Percentiles rank a stretch among this genome's conserved stretches.
Conservation (phyloP, 2,888 invertebrate species). For the Girardia tigrina region DNA sequence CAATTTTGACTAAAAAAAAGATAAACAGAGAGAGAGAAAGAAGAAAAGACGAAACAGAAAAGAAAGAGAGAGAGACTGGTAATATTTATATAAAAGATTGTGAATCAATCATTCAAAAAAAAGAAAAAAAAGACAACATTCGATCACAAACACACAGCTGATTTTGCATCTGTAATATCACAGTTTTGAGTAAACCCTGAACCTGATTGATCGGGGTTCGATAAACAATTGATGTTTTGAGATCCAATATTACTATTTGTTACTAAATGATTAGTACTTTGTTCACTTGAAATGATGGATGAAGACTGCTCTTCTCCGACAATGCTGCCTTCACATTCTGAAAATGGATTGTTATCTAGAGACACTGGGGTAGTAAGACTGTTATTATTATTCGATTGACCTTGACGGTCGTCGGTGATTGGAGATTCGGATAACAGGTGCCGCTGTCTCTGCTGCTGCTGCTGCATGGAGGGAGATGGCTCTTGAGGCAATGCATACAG, state of each 20-base stretch:
- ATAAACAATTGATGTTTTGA: slow-evolving; percentile 12
- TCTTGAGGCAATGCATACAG: slow-evolving; percentile 20
- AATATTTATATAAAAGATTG: slow-evolving; percentile 11
- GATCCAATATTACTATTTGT: slow-evolving; percentile 4
- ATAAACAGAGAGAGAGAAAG: too few species aligned
- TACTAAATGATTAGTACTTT: slow-evolving; percentile 1
- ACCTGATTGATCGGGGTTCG: slow-evolving; percentile 2
- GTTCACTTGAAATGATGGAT: slow-evolving; percentile 7
- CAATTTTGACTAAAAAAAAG: slow-evolving; percentile 20
- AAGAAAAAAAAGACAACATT: too few species aligned
- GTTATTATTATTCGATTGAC: slow-evolving; percentile 1
- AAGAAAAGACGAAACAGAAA: too few species aligned
- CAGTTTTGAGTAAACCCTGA: slow-evolving; percentile 23
- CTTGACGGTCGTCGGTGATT: slow-evolving; percentile 9
- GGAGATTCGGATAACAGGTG: slow-evolving; percentile 20
- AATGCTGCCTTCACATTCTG: slow-evolving; percentile 20
- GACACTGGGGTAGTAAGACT: background rate
- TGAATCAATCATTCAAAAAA: slow-evolving; percentile 2
- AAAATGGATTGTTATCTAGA: slow-evolving; percentile 17
- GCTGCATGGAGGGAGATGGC: slow-evolving; percentile 6
- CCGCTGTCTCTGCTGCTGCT: background rate
- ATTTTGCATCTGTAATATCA: slow-evolving; percentile 19
- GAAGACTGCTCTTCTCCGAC: slow-evolving; percentile 10
- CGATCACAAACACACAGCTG: slow-evolving; percentile 23
- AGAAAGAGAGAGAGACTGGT: too few species aligned